These are phyloP conservation scores for Buathra laborator DNA, from an alignment of 2,888 invertebrate species.

Conservation along the genomic window DNA sequence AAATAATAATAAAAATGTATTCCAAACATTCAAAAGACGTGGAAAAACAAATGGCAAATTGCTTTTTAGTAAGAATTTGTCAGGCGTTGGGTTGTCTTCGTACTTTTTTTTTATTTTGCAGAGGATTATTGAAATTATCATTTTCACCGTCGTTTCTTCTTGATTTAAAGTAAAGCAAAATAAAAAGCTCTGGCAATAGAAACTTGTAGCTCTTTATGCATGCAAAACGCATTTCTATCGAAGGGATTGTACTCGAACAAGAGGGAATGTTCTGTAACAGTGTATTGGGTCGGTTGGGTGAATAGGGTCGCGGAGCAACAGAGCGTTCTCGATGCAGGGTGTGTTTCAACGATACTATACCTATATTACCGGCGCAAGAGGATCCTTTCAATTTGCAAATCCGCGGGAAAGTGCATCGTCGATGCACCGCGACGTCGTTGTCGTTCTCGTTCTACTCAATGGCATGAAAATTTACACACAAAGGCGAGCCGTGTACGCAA, in stretches of 20 bases:
- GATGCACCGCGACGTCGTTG: conserved; percentile 47
- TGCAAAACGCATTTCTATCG: conserved; percentile 18
- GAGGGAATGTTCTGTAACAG: conserved; percentile 19
- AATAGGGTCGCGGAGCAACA: conserved; percentile 15
- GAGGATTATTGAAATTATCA: neutral
- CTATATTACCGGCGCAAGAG: conserved; percentile 5
- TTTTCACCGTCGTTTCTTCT: neutral
- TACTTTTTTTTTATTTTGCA: neutral
- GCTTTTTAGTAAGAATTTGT: too few relatives aligned
- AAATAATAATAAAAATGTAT: too few relatives aligned
- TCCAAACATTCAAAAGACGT: too few relatives aligned
- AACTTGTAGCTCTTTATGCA: conserved; percentile 4
- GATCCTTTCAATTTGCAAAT: conserved; percentile 67
- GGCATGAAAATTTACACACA: conserved; percentile 68
- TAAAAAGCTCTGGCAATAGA: neutral
- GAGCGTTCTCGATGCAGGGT: conserved; percentile 1
- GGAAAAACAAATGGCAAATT: too few relatives aligned
- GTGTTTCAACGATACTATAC: conserved; percentile 4
- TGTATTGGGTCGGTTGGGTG: conserved; percentile 21
- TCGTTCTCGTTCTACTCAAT: conserved; percentile 22
- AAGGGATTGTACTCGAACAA: conserved; percentile 15
- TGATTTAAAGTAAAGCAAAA: neutral
- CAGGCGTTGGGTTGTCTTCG: too few relatives aligned
- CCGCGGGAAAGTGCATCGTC: conserved; percentile 67
- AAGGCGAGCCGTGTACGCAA: conserved; percentile 48